phyloP scores from a whole-genome alignment of 2,113 vertebrate genomes.

The Lasiurus borealis region DNA sequence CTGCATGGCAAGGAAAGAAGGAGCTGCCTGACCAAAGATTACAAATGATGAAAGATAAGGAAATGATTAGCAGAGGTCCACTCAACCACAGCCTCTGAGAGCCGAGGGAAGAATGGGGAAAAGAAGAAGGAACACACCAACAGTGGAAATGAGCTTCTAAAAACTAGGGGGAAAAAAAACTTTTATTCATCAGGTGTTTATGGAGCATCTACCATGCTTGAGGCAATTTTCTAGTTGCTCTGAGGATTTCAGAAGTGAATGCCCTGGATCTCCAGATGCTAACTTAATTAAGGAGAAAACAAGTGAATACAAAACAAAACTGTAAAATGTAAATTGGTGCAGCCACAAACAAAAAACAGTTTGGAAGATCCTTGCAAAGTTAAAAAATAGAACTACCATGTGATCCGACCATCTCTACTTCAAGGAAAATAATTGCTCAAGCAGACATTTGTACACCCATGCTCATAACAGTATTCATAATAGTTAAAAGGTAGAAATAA shows the following conservation, averaged over 20 bases:
- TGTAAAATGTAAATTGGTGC: neutral
- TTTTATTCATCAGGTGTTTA: neutral
- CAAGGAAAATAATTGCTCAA: neutral
- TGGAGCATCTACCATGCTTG: neutral
- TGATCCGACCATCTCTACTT: neutral
- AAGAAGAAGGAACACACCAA: neutral
- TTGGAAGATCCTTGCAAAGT: neutral
- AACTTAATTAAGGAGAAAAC: neutral
- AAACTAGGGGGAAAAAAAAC: neutral
- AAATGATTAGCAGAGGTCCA: neutral
- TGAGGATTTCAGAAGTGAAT: neutral
- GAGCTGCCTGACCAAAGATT: neutral
- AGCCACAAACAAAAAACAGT: neutral
- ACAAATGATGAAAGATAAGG: neutral
- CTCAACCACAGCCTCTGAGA: neutral
- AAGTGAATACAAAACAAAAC: neutral
- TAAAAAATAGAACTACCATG: neutral
- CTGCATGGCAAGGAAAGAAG: neutral
- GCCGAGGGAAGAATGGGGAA: neutral
- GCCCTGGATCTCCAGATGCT: neutral
- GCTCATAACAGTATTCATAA: neutral
- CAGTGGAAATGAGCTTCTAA: neutral
- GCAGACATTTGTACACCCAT: neutral
- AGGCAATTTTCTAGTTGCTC: neutral
- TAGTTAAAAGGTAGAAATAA: neutral